Base-by-base conservation (phyloP, 2,888 invertebrate genomes). In the Asteroscopus sphinx region DNA sequence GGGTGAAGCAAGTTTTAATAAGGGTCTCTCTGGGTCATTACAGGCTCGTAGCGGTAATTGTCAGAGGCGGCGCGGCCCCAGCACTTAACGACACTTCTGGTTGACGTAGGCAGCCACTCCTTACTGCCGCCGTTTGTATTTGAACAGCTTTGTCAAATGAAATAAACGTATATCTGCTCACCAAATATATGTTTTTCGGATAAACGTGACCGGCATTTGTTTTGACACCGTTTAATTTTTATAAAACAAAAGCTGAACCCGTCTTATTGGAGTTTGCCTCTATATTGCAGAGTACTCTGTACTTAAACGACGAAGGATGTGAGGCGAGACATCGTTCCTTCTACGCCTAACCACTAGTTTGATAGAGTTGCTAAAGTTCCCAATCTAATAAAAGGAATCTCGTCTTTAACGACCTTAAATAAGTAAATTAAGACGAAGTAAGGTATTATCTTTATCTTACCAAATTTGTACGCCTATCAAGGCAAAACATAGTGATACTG, bases 21-120 rank as follows among this genome's bases (percentile, higher is more conserved):
- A 91, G 90, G 92, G 91, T 89, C 87, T 85, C 87, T 82, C 77
- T 83, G 87, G 89, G 89, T 90, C 90, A 89, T 91, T 91, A 91
- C 87, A 76, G 85, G 80, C 83, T 83, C 87, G 85, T 83, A 86
- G 83, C 86, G 83, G 90, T 90, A 91, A 91, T 90, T 88, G 88
- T 86, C 80, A 86, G 80, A 80, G 83, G 83, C 83, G 83, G 77
- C 79, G 77, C 73, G 77, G 80, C 78, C 84, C 83, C 74, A 81
- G 77, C 86, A 84, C 85, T 87, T 86, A 87, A 86, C 82, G 88
- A 84, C 87, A 86, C 88, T 86, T 86, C 82, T 82, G 88, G 73
- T 82, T 84, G 84, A 85, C 81, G 80, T 76, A 76, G 80, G 78
- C 77, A 73, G 71, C 73, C 76, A 77, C 82, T 81, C 77, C 83